Base-by-base conservation (phyloP, 2,113 vertebrate species). In the Nematolebias whitei region DNA sequence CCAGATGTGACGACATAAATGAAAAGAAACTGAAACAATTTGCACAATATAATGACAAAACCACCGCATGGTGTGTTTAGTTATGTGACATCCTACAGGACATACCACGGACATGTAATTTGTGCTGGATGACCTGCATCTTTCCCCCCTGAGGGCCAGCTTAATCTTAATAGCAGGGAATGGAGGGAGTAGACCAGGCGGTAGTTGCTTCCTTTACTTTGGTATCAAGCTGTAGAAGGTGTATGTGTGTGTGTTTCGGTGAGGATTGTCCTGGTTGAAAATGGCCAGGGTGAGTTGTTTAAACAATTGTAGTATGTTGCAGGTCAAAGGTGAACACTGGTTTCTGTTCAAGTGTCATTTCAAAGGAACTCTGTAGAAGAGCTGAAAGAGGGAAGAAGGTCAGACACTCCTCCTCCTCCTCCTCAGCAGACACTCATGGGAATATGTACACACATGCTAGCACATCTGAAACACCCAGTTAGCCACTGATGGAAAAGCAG, bases 291-390 rank as follows among this genome's bases (percentile, higher is more conserved):
- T 60, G 71, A 70, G 54, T 74, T 19, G 6, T 41, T 53, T 50
- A 47, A 70, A 73, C 71, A 83, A 70, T 72, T 59, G 70, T n/a
- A 14, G 67, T 16, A 18, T 43, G 32, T 48, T 40, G 18, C 55
- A 22, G 49, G 39, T 58, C 60, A 69, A 79, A 45, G 61, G 66
- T 18, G 57, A 68, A 81, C 63, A 76, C 80, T 83, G 74, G 73
- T 84, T 72, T 88, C 88, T 87, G 88, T 88, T 92, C 80, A 72
- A 35, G 32, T 79, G 85, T 89, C 84, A 85, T 71, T 71, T 89
- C 73, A 89, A 81, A 88, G 85, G 78, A 85, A 85, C 82, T 84
- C 77, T 87, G 80, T 89, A 79, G 80, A 78, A 56, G 55, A 48
- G 64, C 55, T 2, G 39, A 57, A 71, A 75, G 69, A 76, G 80